Base-by-base conservation (phyloP, 2,888 invertebrate species). In the Dryocosmus kuriphilus region DNA sequence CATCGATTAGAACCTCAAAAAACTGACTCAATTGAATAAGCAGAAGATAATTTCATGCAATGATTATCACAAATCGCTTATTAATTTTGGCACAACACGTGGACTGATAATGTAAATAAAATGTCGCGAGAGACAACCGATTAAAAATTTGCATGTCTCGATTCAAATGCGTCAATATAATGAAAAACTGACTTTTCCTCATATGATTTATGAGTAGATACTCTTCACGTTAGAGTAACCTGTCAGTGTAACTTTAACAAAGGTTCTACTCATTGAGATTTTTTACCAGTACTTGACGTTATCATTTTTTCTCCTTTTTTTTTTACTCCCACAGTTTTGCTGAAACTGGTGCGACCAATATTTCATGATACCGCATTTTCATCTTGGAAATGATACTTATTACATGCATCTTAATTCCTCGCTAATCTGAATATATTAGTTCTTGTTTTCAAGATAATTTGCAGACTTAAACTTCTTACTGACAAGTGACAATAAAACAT, bases 131-230 rank as follows among this genome's bases (percentile, higher is more conserved):
- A 11, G 16, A 60, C 24, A 55, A 71, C 22, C 30, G n/a, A 51
- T 71, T 51, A 51, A 71, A 55, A 71, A 71, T 71, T 71, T 71
- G 71, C 71, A 71, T 71, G n/a, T 55, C 51, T 32, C 19, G 30
- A 71, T 71, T 71, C 51, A 30, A 32, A 71, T 51, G 51, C 71
- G 71, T 71, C 71, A 51, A 51, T 55, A 55, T 71, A 14, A n/a
- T 71, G 71, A 71, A 71, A 71, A 71, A 71, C 30, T 51, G 32
- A 30, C 51, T 71, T 71, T 71, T 51, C 22, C 71, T 51, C 30
- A 32, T 51, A 55, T 55, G 51, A 55, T 55, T 22, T 71, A 71
- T 30, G n/a, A 55, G 51, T 5, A 27, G n/a, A n/a, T n/a, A n/a
- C 30, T 55, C n/a, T 32, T 55, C n/a, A 55, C 19, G n/a, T 16